phyloP scores from a whole-genome alignment of 2,888 invertebrate species.

The Arrhopalites spinosus region DNA sequence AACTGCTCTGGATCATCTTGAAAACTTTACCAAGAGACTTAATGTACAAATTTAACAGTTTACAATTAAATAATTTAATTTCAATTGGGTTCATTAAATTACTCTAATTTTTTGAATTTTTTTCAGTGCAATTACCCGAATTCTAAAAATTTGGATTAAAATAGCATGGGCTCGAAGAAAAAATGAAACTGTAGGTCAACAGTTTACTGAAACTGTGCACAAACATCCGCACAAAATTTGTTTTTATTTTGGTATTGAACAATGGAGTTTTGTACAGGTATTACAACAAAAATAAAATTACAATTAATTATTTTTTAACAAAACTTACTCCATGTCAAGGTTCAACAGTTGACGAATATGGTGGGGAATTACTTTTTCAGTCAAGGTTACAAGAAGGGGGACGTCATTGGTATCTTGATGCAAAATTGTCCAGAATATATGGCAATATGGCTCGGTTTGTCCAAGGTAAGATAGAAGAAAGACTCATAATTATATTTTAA shows the following conservation, averaged over 20 bases:
- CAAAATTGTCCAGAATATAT: constrained; percentile 92
- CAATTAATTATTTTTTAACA: background rate
- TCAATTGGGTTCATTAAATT: background rate
- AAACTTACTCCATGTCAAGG: constrained; percentile 63
- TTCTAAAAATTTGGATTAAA: background rate
- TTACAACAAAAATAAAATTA: background rate
- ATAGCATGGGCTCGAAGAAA: background rate
- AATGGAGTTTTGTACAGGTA: constrained; percentile 84
- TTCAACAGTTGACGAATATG: constrained; percentile 83
- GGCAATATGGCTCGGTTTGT: constrained; percentile 87
- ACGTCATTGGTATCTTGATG: constrained; percentile 84
- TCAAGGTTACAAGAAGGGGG: constrained; percentile 81
- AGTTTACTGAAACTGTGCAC: constrained; percentile 75
- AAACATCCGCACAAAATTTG: constrained; percentile 82
- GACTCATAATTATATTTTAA: background rate
- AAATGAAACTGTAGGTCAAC: constrained; percentile 70
- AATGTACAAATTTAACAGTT: constrained; percentile 62
- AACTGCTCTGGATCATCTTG: constrained; percentile 76
- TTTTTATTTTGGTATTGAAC: constrained; percentile 78
- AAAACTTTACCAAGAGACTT: constrained; percentile 76
- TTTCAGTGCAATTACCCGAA: background rate
- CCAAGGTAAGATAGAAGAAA: constrained; percentile 69
- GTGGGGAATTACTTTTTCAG: constrained; percentile 77
- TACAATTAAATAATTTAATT: background rate
- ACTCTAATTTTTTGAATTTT: background rate